phyloP scores from a whole-genome alignment of 2,797 vertebrate species.

The Arrhamphus sclerolepis region DNA sequence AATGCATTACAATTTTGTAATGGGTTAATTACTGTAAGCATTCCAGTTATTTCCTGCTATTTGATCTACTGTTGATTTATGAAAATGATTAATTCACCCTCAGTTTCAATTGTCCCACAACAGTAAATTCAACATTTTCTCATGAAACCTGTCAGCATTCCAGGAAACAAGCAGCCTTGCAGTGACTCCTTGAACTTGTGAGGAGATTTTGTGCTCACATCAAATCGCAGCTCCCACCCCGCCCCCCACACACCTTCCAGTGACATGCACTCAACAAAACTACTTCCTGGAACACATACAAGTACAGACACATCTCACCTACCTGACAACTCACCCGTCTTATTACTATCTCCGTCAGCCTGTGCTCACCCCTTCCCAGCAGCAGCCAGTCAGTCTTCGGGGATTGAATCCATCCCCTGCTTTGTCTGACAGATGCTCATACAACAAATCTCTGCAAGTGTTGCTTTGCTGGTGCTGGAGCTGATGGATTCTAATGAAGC shows the following conservation, averaged over 20 bases:
- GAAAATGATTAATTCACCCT: too few species aligned
- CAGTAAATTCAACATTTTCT: conserved; percentile 3
- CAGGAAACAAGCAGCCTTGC: conserved; percentile 1
- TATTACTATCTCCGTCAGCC: conserved; percentile 30
- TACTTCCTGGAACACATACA: not conserved
- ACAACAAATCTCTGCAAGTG: not conserved
- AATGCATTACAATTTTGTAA: too few species aligned
- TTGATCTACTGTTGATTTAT: too few species aligned
- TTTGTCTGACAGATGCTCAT: conserved; percentile 21
- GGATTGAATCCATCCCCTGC: conserved; percentile 3
- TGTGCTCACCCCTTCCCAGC: not conserved
- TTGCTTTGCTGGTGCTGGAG: conserved; percentile 19
- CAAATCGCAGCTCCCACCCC: conserved; percentile 24
- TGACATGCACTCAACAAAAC: conserved; percentile 31
- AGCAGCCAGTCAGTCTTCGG: conserved; percentile 2
- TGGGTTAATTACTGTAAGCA: too few species aligned
- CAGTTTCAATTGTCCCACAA: not conserved
- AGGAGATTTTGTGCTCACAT: conserved; percentile 21
- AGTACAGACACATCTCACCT: conserved; percentile 12
- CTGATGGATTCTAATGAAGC: conserved; percentile 56
- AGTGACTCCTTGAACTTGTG: conserved; percentile 14
- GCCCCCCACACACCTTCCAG: too few species aligned
- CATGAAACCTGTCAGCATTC: conserved; percentile 17
- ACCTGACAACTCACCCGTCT: conserved; percentile 24
- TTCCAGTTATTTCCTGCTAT: too few species aligned